These are phyloP conservation scores for Rattus rattus DNA, from an alignment of 2,113 vertebrate genomes.

Conservation along the genomic window DNA sequence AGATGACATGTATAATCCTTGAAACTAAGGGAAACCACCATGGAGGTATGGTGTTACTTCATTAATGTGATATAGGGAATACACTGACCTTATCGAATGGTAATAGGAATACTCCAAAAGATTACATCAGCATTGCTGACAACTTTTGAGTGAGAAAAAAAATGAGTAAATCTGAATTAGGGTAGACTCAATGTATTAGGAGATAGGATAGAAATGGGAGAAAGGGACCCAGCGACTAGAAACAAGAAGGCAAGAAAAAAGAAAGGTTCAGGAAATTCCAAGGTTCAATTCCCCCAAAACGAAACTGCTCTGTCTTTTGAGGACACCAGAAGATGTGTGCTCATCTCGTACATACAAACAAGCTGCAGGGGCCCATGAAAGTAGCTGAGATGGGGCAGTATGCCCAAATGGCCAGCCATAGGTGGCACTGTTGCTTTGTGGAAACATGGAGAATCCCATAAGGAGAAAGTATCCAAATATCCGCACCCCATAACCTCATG, in stretches of 20 bases:
- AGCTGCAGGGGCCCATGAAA: not conserved
- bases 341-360: not conserved
- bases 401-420: not conserved
- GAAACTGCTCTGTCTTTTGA: not conserved
- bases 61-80: not conserved
- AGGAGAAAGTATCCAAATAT: not conserved
- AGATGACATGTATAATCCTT: not conserved
- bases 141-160: not conserved
- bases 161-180: not conserved
- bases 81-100: too few relatives aligned
- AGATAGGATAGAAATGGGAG: not conserved
- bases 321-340: not conserved
- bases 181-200: not conserved
- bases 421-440: not conserved
- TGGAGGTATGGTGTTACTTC: not conserved
- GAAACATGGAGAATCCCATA: not conserved
- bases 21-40: not conserved
- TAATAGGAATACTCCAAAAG: not conserved
- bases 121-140: not conserved
- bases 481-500: too few relatives aligned
- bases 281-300: not conserved
- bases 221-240: not conserved
- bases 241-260: not conserved
- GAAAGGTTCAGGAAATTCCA: not conserved
- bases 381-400: too few relatives aligned